Conservation (phyloP, 2,888 invertebrate genomes). For the Strigamia crassipes region DNA sequence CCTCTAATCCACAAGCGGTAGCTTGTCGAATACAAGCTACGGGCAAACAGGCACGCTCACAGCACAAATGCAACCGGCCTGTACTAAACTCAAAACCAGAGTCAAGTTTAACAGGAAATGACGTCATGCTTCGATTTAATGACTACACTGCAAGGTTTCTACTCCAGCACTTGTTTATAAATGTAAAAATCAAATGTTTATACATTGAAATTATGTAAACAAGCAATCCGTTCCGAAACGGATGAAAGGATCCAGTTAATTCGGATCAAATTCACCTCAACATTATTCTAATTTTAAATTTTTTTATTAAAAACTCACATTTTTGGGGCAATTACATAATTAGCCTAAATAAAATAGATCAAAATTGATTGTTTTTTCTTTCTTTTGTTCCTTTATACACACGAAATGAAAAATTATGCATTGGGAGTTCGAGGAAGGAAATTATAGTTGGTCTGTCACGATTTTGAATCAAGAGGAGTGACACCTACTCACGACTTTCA, state of each 20-base stretch:
- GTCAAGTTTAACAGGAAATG: conserved; percentile 15
- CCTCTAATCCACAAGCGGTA: background rate
- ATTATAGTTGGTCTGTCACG: conserved; percentile 22
- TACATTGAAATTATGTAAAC: background rate
- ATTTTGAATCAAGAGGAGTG: background rate
- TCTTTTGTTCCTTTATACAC: background rate
- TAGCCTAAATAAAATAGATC: background rate
- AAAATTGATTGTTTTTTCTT: background rate
- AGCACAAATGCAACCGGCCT: background rate
- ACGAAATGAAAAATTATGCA: background rate
- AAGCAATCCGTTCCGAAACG: background rate
- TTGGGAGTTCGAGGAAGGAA: background rate
- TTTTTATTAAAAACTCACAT: background rate
- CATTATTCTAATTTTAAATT: background rate
- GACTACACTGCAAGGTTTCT: background rate
- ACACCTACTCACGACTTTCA: conserved; percentile 30
- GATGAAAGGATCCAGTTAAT: conserved; percentile 7
- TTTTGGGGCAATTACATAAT: background rate
- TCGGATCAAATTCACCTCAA: background rate
- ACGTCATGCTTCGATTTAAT: conserved; percentile 1
- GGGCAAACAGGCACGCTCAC: background rate
- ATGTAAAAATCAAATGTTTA: background rate
- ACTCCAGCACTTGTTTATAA: background rate
- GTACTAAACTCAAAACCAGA: background rate
- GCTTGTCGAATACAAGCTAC: background rate